Conservation (phyloP, 2,113 vertebrate genomes). For the Lontra canadensis region DNA sequence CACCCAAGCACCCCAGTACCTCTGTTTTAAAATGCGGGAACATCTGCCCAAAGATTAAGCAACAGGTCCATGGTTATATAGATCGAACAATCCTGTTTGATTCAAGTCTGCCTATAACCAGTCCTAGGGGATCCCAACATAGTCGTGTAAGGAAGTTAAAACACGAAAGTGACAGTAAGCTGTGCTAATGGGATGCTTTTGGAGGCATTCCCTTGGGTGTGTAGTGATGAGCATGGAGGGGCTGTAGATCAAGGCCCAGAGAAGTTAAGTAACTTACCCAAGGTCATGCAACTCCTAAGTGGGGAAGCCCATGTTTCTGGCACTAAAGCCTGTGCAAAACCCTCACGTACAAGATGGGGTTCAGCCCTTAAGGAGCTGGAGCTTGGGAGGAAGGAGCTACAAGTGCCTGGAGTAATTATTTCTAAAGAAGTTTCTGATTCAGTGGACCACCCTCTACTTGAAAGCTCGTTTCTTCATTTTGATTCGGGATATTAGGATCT, state of each 20-base stretch:
- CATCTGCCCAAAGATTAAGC: background rate
- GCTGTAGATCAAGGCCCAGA: background rate
- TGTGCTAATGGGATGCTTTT: background rate
- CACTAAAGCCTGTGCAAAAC: background rate
- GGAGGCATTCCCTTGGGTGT: background rate
- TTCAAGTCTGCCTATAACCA: background rate
- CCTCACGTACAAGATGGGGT: background rate
- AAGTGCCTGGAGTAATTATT: background rate
- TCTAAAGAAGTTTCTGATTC: background rate
- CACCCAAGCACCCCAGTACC: background rate
- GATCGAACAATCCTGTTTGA: background rate
- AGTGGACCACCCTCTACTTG: background rate
- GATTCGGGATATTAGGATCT: background rate
- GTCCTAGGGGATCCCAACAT: background rate
- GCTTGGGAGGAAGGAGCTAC: background rate
- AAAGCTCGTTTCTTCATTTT: slow-evolving; percentile 11
- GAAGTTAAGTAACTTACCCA: background rate
- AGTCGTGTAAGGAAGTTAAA: background rate
- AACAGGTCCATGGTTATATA: background rate
- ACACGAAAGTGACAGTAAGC: background rate
- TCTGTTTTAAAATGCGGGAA: background rate
- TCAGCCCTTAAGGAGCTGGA: background rate
- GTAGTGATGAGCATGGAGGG: background rate
- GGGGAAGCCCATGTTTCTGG: background rate
- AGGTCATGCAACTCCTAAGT: background rate